Conservation (phyloP, 64 coral and sea anemone genomes). For the Hydrozoanthus tunicans region DNA sequence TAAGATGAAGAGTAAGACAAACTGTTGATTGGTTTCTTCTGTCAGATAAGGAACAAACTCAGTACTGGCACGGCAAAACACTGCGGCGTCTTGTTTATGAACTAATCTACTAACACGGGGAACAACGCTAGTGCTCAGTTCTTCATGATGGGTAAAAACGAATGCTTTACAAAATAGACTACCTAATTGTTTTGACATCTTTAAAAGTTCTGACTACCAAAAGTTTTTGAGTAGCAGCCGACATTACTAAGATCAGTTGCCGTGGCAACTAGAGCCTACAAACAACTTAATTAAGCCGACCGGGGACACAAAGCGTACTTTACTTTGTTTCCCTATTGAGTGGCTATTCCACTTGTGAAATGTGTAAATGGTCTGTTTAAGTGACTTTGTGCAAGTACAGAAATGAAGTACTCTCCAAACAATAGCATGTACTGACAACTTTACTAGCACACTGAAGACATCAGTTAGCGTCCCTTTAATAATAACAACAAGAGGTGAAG, state of each 20-base stretch:
- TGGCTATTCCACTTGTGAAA: background rate
- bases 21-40: too few species aligned
- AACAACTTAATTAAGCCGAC: background rate
- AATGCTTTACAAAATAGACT: too few species aligned
- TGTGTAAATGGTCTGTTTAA: background rate
- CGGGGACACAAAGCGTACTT: background rate
- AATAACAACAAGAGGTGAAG: background rate
- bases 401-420: slow-evolving; percentile 10
- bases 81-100: too few species aligned
- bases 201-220: too few species aligned
- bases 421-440: background rate
- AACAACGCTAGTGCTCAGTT: too few species aligned
- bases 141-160: too few species aligned
- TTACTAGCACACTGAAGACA: background rate
- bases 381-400: background rate
- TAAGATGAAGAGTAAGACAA: too few species aligned
- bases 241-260: background rate
- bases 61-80: too few species aligned
- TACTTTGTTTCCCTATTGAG: background rate
- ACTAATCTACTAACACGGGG: too few species aligned
- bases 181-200: too few species aligned
- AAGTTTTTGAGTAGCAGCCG: too few species aligned
- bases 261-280: background rate
- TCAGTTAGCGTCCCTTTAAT: background rate
- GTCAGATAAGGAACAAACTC: too few species aligned